Evolutionary conservation across 2,888 invertebrate genomes (phyloP), one percentile per base, ranked within the genome.

Genomic region (Eristalis pertinax): DNA sequence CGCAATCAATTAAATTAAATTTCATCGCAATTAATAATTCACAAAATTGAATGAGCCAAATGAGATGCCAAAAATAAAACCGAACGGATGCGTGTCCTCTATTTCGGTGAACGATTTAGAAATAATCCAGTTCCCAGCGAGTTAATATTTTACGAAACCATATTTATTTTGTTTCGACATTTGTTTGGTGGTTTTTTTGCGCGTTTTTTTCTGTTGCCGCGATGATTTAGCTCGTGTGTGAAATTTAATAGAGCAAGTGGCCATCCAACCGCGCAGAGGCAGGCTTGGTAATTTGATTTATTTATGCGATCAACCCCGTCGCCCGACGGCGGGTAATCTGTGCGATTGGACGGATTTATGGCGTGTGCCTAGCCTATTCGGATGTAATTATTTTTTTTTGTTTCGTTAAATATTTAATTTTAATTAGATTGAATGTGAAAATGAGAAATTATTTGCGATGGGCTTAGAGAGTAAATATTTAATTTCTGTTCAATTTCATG

Each of bases 11-110:
- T 82, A 72, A 76, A 82, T 76, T 76, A 65, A 60, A 72, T 72
- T 76, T 82, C 67, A 62, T 50, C 76, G 76, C 82, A 76, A 82
- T 76, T 82, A 76, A 76, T 82, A 72, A 82, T 82, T 82, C 70
- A 70, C n/a, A 76, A n/a, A 76, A 64, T 76, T 65, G 69, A 82
- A 50, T 32, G 76, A n/a, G 70, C 65, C 62, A 69, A 76, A 76
- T 67, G 67, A 72, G 65, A 64, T 58, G 26, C 64, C 64, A 67
- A 64, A 38, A 41, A 38, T 10, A 64, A 38, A 41, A 38, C 13
- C 32, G 32, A 32, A 8, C 15, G 63, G 29, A 43, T 63, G 62
- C 60, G 22, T 72, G 35, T 15, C 15, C 1, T 10, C 29, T 32
- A 15, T 19, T 62, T 41, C 64, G 13, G 32, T 1, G 64, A 74